These are phyloP conservation scores for Heliconius aoede DNA, from an alignment of 2,888 invertebrate species.

Conservation along the genomic window DNA sequence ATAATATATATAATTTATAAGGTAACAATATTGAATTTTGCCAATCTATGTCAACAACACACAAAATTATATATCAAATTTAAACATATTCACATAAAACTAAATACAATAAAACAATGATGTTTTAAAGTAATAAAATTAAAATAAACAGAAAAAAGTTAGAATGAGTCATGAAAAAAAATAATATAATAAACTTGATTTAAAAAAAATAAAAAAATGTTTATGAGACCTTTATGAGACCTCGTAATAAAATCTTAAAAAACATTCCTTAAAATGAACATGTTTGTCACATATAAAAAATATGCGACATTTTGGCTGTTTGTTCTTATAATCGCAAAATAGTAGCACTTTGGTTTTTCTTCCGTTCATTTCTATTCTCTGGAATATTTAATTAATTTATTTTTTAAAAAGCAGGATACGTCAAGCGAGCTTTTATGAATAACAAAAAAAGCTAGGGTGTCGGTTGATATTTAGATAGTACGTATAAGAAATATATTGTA, in stretches of 20 bases:
- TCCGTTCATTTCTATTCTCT: too few species aligned
- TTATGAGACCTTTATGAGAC: conserved; percentile 7
- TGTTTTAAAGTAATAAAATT: neutral
- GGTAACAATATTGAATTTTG: too few species aligned
- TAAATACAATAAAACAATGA: neutral
- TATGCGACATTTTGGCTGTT: neutral
- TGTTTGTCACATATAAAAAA: neutral
- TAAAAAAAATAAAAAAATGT: conserved; percentile 17
- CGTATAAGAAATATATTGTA: neutral
- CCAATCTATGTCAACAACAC: neutral
- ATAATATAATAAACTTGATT: conserved; percentile 13
- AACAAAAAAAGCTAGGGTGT: too few species aligned
- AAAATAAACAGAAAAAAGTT: conserved; percentile 6
- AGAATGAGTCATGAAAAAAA: too few species aligned
- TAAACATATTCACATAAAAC: neutral
- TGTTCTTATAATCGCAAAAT: neutral
- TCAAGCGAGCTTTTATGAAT: too few species aligned
- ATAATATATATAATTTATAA: too few species aligned
- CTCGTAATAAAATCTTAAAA: conserved; percentile 21
- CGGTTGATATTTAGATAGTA: neutral
- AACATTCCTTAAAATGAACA: conserved; percentile 1
- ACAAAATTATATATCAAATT: neutral
- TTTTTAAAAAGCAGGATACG: too few species aligned
- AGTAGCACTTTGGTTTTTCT: neutral
- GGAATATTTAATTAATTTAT: too few species aligned